These are phyloP conservation scores for Colossoma macropomum DNA, from an alignment of 2,113 vertebrate species.

Conservation along the genomic window DNA sequence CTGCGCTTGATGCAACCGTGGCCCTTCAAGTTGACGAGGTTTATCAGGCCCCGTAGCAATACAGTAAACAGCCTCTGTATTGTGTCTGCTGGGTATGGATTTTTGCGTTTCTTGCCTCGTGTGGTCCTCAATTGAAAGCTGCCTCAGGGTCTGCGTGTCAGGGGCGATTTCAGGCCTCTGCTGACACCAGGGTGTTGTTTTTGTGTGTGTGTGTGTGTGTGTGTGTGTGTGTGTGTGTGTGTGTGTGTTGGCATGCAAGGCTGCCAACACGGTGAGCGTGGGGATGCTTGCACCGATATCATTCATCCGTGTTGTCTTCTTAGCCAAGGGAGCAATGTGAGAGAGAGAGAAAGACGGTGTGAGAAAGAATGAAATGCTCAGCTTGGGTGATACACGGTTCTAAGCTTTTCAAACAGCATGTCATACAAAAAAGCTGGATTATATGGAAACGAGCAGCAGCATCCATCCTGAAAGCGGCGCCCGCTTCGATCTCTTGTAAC, in stretches of 20 bases:
- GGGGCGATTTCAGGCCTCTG: conserved; percentile 20
- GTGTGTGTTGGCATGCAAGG: conserved; percentile 63
- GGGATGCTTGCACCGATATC: conserved; percentile 65
- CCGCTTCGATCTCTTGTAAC: conserved; percentile 61
- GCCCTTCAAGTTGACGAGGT: conserved; percentile 32
- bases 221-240: conserved; percentile 7
- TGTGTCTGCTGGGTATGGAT: conserved; percentile 10
- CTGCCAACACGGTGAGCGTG: conserved; percentile 66
- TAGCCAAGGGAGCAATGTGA: conserved; percentile 23
- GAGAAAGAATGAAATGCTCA: conserved; percentile 62
- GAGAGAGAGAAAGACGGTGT: conserved; percentile 56
- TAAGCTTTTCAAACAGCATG: conserved; percentile 59
- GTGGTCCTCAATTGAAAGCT: neutral
- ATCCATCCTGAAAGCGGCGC: conserved; percentile 59
- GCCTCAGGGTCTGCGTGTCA: conserved; percentile 29
- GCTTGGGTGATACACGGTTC: conserved; percentile 62
- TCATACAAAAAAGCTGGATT: conserved; percentile 68
- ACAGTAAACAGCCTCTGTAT: conserved; percentile 13
- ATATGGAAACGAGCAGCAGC: conserved; percentile 61
- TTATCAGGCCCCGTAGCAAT: conserved; percentile 18
- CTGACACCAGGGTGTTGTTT: neutral
- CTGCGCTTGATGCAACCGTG: conserved; percentile 16
- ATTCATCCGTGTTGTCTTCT: conserved; percentile 66
- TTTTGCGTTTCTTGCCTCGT: conserved; percentile 7
- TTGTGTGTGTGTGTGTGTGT: too few species aligned